A percentile compares a stretch with the other conserved stretches of the same genome.
Evolutionary conservation across 2,888 invertebrate species (phyloP).

Genomic region (Tricholauxania praeusta): DNA sequence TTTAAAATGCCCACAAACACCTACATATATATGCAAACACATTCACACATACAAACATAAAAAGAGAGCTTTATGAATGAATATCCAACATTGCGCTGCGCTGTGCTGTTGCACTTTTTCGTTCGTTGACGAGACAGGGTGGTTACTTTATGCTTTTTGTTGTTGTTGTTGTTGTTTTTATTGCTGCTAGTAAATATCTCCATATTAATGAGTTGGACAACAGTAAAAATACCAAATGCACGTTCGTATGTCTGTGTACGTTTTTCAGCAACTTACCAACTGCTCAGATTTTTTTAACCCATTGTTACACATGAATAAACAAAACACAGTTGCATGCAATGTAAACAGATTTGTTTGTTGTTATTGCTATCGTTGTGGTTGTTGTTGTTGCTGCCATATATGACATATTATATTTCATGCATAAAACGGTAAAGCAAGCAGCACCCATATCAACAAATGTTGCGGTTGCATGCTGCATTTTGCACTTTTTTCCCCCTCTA

Average conservation of each 20-base stretch:
- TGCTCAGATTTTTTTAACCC: slow-evolving; percentile 6
- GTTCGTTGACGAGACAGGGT: background rate
- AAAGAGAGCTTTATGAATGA: slow-evolving; percentile 42
- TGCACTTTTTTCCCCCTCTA: too few relatives aligned
- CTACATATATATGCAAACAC: slow-evolving; percentile 29
- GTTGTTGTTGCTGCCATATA: slow-evolving; percentile 1
- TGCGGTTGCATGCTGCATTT: too few relatives aligned
- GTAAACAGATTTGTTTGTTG: background rate
- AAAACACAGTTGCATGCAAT: background rate
- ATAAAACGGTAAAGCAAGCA: too few relatives aligned
- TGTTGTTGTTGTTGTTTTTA: slow-evolving; percentile 9
- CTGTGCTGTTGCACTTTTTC: slow-evolving; percentile 37
- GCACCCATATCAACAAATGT: too few relatives aligned
- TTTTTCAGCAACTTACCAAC: background rate
- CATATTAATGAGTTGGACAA: background rate
- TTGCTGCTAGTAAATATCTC: background rate
- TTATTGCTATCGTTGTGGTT: slow-evolving; percentile 8
- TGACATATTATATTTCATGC: background rate
- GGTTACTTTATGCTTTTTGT: background rate
- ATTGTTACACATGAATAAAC: background rate
- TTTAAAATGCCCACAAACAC: slow-evolving; percentile 37
- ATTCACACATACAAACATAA: slow-evolving; percentile 1
- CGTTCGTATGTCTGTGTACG: background rate
- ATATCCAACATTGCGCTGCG: slow-evolving; percentile 36
- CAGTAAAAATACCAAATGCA: background rate